Evolutionary conservation across 2,113 vertebrate genomes (phyloP).

Genomic region (Scalopus aquaticus): DNA sequence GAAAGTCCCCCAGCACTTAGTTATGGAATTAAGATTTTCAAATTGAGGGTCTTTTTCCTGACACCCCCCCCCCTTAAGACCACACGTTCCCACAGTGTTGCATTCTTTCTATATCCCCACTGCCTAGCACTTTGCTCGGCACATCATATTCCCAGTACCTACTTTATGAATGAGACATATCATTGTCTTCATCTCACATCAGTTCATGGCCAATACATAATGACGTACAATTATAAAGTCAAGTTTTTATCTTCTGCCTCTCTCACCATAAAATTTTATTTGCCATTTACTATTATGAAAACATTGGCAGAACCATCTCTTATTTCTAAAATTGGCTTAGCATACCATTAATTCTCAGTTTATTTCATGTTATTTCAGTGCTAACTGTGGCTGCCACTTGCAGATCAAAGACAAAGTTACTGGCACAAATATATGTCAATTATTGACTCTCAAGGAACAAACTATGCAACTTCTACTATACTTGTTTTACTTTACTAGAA

Average conservation of each 20-base stretch:
- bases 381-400: background rate
- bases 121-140: background rate
- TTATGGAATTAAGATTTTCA: background rate
- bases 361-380: background rate
- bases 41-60: background rate
- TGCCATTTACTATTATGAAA: conserved; percentile 24
- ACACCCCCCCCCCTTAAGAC: background rate
- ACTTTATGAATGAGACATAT: background rate
- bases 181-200: background rate
- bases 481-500: background rate
- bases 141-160: background rate
- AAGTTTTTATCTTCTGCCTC: conserved; percentile 34
- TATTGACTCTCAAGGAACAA: background rate
- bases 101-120: background rate
- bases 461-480: background rate
- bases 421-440: background rate
- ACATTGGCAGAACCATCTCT: background rate
- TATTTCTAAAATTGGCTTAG: background rate
- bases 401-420: background rate
- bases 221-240: conserved; percentile 34
- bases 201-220: background rate
- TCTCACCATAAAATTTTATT: conserved; percentile 41
- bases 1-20: background rate
- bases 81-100: background rate
- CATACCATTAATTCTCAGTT: conserved; percentile 25